Evolutionary conservation across 2,113 vertebrate species (phyloP), one percentile per base, ranked within the genome.

Genomic region (Pygathrix nemaeus): DNA sequence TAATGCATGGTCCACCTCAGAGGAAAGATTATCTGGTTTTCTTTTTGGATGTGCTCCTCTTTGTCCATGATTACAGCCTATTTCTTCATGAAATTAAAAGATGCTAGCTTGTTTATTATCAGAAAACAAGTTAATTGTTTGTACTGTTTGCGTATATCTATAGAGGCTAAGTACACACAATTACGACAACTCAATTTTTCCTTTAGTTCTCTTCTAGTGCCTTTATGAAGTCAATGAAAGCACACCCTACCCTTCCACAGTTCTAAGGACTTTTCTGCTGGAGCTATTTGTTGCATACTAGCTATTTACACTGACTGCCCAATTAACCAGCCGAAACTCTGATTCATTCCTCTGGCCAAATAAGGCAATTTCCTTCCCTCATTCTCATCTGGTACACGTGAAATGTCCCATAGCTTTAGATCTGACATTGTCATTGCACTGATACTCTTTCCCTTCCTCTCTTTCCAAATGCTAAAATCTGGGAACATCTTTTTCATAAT

Each of bases 211-310:
- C 83, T 66, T 50, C 23, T 61, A 3, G 73, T 64, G 75, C 45
- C 25, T 94, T 50, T 30, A 27, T 72, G 64, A 96, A 38, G 50
- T 96, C 20, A 7, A 61, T 12, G 21, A 89, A 93, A 57, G 9
- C 35, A 76, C 14, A 40, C 8, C 3, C 52, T 17, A 17, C 72
- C 91, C 76, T 43, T 35, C 12, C 35, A 48, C 45, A 17, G 9
- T 35, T n/a, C 55, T 90, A 55, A 97, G 61, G 43, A 75, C 57
- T 82, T 43, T 55, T 52, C 20, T 50, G 79, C 61, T 32, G 25
- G 59, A 97, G 73, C 68, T 96, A 45, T 98, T 97, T 96, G 73
- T 96, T 93, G 93, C 59, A 45, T 23, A 84, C 23, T 84, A 93
- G 11, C 4, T 14, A 45, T 86, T 97, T 55, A 94, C 87, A 97